Evolutionary conservation across 2,113 vertebrate species (phyloP).

Genomic region (Stigmatopora nigra): DNA sequence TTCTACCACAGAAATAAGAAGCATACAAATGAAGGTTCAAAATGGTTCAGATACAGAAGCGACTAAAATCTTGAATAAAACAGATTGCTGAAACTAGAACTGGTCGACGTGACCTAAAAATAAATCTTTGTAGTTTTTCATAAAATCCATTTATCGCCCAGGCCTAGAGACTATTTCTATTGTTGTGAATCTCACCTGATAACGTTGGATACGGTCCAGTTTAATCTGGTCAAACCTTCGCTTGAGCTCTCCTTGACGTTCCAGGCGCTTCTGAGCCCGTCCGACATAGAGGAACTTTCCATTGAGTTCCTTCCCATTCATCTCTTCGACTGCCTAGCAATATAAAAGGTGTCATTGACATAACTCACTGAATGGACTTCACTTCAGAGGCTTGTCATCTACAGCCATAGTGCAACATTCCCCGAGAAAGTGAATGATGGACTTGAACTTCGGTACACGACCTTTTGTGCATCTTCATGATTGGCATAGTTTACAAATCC

Average conservation of each 20-base stretch:
- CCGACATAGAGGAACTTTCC: slow-evolving; percentile 84
- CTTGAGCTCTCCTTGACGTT: slow-evolving; percentile 89
- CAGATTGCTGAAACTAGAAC: not conserved
- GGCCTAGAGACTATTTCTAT: not conserved
- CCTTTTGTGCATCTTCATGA: slow-evolving; percentile 91
- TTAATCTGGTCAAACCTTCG: slow-evolving; percentile 89
- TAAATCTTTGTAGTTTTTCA: not conserved
- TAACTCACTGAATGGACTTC: not conserved
- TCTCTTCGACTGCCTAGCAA: slow-evolving; percentile 81
- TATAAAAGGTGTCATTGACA: not conserved
- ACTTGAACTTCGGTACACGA: slow-evolving; percentile 39
- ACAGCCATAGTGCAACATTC: not conserved
- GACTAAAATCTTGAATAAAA: no score
- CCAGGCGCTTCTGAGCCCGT: slow-evolving; percentile 88
- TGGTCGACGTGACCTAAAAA: not conserved
- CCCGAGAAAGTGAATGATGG: not conserved
- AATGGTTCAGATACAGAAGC: no score
- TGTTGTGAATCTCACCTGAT: slow-evolving; percentile 75
- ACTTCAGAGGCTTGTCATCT: not conserved
- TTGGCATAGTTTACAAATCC: slow-evolving; percentile 93
- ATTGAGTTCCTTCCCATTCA: slow-evolving; percentile 88
- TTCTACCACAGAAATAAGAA: no score
- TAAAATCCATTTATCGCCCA: no score
- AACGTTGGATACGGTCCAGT: slow-evolving; percentile 84
- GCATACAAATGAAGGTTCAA: no score